phyloP scores from a whole-genome alignment of 2,888 invertebrate genomes.

The Nomada goodeniana region DNA sequence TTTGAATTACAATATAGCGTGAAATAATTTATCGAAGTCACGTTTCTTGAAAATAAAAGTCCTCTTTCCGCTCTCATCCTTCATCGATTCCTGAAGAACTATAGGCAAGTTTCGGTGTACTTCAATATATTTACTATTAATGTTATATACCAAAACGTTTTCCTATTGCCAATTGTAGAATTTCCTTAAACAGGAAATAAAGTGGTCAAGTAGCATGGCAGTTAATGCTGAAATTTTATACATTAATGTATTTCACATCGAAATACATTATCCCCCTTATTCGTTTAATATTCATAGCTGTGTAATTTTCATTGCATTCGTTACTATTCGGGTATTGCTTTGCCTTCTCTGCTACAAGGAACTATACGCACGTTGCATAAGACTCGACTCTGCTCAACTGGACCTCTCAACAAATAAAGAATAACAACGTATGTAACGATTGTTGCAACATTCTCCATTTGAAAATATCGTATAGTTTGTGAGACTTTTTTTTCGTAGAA shows the following conservation, averaged over 20 bases:
- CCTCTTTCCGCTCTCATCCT: no score
- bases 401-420: no score
- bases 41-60: no score
- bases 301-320: not conserved
- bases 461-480: no score
- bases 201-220: conserved; percentile 23
- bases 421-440: no score
- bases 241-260: not conserved
- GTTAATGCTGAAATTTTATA: conserved; percentile 9
- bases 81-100: no score
- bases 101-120: not conserved
- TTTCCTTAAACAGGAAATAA: conserved; percentile 1
- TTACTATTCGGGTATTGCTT: conserved; percentile 28
- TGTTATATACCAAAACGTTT: conserved; percentile 3
- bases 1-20: not conserved
- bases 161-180: not conserved
- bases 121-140: not conserved
- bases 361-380: not conserved
- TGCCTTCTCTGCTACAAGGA: conserved; percentile 16
- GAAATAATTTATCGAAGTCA: not conserved
- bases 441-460: no score
- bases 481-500: no score
- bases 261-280: not conserved
- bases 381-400: not conserved
- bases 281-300: conserved; percentile 9